Evolutionary conservation across 1,140 invertebrate species (phyloP).

Genomic region (Pachypeltis micranthus): DNA sequence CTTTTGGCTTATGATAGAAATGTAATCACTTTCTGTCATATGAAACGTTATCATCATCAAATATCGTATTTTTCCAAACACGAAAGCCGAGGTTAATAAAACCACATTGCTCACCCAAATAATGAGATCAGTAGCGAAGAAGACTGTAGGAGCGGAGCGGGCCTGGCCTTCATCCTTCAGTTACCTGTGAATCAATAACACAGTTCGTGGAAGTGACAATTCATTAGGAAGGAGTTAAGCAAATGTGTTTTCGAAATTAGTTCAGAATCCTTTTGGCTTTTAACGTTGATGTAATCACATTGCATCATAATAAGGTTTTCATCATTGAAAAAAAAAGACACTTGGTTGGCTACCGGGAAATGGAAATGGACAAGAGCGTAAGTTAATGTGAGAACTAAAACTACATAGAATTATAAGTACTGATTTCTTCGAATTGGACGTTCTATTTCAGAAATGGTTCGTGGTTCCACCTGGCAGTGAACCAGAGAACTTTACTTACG

Average conservation of each 20-base stretch:
- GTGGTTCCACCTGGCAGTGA: neutral
- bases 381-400: neutral
- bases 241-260: neutral
- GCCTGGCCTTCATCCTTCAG: neutral
- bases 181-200: neutral
- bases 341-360: neutral
- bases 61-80: neutral
- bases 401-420: neutral
- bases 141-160: neutral
- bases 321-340: neutral
- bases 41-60: neutral
- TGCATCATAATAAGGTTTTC: neutral
- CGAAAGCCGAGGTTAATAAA: neutral
- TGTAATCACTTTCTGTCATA: neutral
- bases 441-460: neutral
- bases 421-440: neutral
- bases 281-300: neutral
- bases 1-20: neutral
- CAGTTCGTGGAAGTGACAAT: neutral
- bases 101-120: neutral
- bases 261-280: slow-evolving; percentile 8
- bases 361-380: neutral
- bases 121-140: neutral
- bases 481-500: too few species aligned
- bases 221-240: too few species aligned